Percentiles rank a stretch among this genome's conserved stretches.
Evolutionary conservation across 2,113 vertebrate species (phyloP).

Genomic region (Cyphomyrus plagiostoma): DNA sequence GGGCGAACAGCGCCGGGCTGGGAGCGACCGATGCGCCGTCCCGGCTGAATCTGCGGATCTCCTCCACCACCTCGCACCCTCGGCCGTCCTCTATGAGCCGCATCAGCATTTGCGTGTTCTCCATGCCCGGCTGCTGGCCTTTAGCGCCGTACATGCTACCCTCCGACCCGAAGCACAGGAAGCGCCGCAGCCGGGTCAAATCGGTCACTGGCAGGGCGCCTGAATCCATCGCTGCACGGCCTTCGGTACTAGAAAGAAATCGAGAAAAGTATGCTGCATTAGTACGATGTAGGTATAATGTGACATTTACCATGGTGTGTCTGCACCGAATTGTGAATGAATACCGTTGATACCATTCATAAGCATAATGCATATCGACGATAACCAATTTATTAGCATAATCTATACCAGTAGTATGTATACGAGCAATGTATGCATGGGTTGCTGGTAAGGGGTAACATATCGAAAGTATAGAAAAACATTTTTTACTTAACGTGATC

Average conservation of each 20-base stretch:
- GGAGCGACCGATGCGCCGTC: slow-evolving; percentile 65
- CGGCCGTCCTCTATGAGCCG: slow-evolving; percentile 77
- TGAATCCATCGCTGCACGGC: slow-evolving; percentile 43
- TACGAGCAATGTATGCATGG: background rate
- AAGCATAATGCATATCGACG: background rate
- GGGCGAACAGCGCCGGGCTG: slow-evolving; percentile 72
- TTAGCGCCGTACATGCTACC: slow-evolving; percentile 65
- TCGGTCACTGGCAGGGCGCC: slow-evolving; percentile 64
- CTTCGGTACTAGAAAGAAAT: background rate
- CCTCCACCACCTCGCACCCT: slow-evolving; percentile 77
- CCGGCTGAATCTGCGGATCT: slow-evolving; percentile 69
- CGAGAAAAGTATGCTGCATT: background rate
- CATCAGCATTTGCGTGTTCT: slow-evolving; percentile 62
- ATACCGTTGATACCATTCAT: background rate
- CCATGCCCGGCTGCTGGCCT: slow-evolving; percentile 62
- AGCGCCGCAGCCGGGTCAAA: slow-evolving; percentile 66
- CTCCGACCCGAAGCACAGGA: slow-evolving; percentile 85
- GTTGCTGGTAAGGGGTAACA: background rate
- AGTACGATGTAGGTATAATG: background rate
- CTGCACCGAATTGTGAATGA: background rate
- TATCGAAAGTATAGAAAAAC: background rate
- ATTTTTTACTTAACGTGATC: background rate
- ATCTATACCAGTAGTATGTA: background rate
- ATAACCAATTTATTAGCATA: background rate
- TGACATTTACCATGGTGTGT: background rate